Evolutionary conservation across 2,797 vertebrate species (phyloP).

Genomic region (Gobio occitaniae): DNA sequence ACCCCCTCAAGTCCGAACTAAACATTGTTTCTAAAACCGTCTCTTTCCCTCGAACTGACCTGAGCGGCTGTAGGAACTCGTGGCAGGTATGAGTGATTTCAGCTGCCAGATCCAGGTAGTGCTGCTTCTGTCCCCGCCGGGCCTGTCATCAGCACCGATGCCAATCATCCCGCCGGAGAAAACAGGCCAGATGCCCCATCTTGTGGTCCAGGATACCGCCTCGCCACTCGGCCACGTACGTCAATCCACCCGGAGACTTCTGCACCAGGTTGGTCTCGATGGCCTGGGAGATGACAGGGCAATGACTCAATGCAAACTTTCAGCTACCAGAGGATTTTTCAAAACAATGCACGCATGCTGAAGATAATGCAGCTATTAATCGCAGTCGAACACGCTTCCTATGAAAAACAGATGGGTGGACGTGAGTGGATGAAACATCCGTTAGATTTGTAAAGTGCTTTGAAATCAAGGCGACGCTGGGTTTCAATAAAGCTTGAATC

Average conservation of each 20-base stretch:
- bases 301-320: background rate
- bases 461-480: background rate
- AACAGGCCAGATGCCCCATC: conserved; percentile 99
- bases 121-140: conserved; percentile 82
- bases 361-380: background rate
- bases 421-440: background rate
- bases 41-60: conserved; percentile 73
- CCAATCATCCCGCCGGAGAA: conserved; percentile 97
- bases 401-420: background rate
- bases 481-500: conserved; percentile 7
- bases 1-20: background rate
- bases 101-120: conserved; percentile 91
- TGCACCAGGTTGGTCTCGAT: conserved; percentile 95
- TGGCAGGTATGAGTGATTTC: conserved; percentile 97
- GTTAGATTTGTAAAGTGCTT: background rate
- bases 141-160: conserved; percentile 89
- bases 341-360: background rate
- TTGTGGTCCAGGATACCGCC: conserved; percentile 97
- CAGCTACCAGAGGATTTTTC: background rate
- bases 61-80: conserved; percentile 94
- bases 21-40: background rate
- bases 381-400: background rate
- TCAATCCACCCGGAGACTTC: conserved; percentile 92
- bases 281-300: conserved; percentile 79
- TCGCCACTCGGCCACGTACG: conserved; percentile 97